Conservation (phyloP, 2,113 vertebrate species). For the Dinomys branickii region DNA sequence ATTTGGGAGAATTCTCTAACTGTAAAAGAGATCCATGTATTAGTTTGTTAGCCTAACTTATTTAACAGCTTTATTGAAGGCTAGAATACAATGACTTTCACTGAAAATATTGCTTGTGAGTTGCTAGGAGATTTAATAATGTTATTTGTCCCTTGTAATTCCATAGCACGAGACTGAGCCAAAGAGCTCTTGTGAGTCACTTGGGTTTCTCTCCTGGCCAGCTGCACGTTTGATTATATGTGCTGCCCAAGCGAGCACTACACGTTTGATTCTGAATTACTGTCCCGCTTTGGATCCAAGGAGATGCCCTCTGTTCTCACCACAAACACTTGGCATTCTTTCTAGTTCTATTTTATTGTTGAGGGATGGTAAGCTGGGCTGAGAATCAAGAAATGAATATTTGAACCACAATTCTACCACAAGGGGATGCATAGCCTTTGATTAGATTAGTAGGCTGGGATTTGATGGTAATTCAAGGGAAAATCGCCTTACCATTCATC, state of each 20-base stretch:
- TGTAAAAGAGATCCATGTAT: neutral
- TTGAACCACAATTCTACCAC: neutral
- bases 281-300: neutral
- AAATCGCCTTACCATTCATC: neutral
- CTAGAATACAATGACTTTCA: neutral
- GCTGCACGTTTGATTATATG: neutral
- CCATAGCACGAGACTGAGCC: neutral
- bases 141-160: slow-evolving; percentile 36
- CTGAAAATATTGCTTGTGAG: slow-evolving; percentile 32
- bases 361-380: slow-evolving; percentile 3
- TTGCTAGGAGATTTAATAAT: slow-evolving; percentile 45
- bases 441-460: neutral
- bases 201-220: neutral
- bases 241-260: neutral
- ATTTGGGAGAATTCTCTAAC: neutral
- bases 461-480: slow-evolving; percentile 16
- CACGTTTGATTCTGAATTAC: neutral
- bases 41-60: neutral
- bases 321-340: neutral
- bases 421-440: neutral
- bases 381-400: neutral
- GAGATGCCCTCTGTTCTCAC: neutral
- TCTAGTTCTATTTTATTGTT: neutral
- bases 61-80: slow-evolving; percentile 16
- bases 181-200: slow-evolving; percentile 41